Evolutionary conservation across 2,113 vertebrate genomes (phyloP).

Genomic region (Pangasianodon hypophthalmus): DNA sequence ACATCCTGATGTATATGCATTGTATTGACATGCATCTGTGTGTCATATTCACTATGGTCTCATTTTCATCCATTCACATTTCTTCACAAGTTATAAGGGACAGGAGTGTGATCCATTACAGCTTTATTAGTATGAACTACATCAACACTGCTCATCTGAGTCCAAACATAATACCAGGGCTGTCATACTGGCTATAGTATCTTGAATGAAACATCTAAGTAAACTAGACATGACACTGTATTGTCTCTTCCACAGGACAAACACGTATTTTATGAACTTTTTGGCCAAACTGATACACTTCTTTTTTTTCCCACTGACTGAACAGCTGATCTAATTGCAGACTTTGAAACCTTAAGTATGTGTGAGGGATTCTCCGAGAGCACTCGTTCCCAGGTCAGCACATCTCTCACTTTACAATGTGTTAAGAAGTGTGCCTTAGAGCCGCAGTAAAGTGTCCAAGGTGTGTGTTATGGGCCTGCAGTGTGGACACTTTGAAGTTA

Average conservation of each 20-base stretch:
- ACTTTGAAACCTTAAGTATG: neutral
- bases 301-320: neutral
- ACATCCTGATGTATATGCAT: neutral
- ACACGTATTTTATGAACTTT: neutral
- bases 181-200: neutral
- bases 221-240: neutral
- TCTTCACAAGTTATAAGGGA: neutral
- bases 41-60: neutral
- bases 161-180: neutral
- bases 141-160: neutral
- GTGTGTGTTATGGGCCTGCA: constrained; percentile 13
- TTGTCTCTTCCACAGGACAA: neutral
- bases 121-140: neutral
- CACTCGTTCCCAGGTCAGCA: constrained; percentile 28
- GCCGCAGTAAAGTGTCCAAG: neutral
- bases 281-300: neutral
- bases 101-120: no score
- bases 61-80: no score
- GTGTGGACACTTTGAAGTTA: constrained; percentile 19
- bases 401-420: constrained; percentile 21
- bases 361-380: constrained; percentile 9
- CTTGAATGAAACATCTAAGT: neutral
- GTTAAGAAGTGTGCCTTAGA: constrained; percentile 37
- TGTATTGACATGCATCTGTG: no score
- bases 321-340: constrained; percentile 23